A percentile compares a stretch with the other conserved stretches of the same genome.
Conservation (phyloP, 2,113 vertebrate species). For the Bujurquina vittata region DNA sequence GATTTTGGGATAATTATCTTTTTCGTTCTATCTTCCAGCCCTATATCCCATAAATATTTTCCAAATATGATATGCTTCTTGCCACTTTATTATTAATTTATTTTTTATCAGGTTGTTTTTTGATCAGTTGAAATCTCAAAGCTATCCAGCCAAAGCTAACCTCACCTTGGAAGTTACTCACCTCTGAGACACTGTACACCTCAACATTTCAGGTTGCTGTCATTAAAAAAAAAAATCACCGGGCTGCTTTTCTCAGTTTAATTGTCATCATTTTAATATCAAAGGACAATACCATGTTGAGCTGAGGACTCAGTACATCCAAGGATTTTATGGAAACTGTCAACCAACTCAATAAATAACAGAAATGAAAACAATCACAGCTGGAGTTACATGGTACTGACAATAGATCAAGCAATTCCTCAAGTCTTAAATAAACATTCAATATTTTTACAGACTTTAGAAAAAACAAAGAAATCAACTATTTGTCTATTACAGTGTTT, state of each 20-base stretch:
- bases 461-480: conserved; percentile 50
- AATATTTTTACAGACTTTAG: conserved; percentile 64
- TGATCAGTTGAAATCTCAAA: not conserved
- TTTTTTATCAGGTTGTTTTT: not conserved
- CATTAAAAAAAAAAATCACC: conserved; percentile 18
- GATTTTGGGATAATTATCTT: not conserved
- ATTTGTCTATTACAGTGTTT: conserved; percentile 52
- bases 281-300: conserved; percentile 65
- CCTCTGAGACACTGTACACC: not conserved
- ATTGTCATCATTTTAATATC: conserved; percentile 68
- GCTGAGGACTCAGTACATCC: conserved; percentile 57
- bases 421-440: conserved; percentile 69
- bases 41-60: not conserved
- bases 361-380: conserved; percentile 70
- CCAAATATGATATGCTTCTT: not conserved
- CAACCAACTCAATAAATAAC: conserved; percentile 68
- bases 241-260: conserved; percentile 16
- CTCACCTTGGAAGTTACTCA: not conserved
- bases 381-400: conserved; percentile 73
- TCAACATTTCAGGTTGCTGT: not conserved
- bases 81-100: not conserved
- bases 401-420: conserved; percentile 76
- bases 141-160: not conserved
- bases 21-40: not conserved
- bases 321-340: conserved; percentile 61